Base-by-base conservation (phyloP, 2,797 vertebrate species). In the Kryptolebias ocellatus region DNA sequence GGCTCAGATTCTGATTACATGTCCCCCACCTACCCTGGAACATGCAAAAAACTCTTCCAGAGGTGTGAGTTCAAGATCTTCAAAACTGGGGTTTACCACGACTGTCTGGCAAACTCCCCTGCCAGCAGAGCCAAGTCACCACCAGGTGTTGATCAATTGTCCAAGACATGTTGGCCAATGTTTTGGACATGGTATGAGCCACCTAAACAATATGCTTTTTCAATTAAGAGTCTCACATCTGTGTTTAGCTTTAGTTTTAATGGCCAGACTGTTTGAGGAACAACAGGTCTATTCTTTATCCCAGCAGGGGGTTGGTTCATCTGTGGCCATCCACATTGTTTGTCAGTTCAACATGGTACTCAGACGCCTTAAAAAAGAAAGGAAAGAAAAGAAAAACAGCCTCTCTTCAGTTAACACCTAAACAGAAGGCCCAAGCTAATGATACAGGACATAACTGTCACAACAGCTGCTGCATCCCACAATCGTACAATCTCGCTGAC, bases 401-500 rank as follows among this genome's bases (percentile, higher is more conserved):
- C 34, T 5, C 60, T 47, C 73, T 78, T 79, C 79, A 28, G 31
- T 57, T 70, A 67, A 67, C 58, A 51, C 64, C 62, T 66, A 0
- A 62, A 76, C 70, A 86, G 69, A 73, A 83, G 81, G 51, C 16
- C 37, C 0, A 4, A 56, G 62, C 14, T 64, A 68, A 27, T 81
- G 72, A 84, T 60, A 83, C 20, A 46, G 57, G 58, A 84, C 67
- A 42, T 71, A 77, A 76, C 78, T 76, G 80, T 68, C 71, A 67
- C 54, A 20, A 9, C 69, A 78, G 73, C 73, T 76, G 80, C 68
- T 71, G 67, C 57, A 18, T 11, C 55, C 58, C 49, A 54, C 71
- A 53, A 72, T 53, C n/a, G 44, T n/a, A 45, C 49, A 51, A 46
- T 34, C 4, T 34, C 31, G 7, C 4, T 34, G 31, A 34, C 46